Evolutionary conservation across 2,113 vertebrate species (phyloP).

Genomic region (Paratilapia polleni): DNA sequence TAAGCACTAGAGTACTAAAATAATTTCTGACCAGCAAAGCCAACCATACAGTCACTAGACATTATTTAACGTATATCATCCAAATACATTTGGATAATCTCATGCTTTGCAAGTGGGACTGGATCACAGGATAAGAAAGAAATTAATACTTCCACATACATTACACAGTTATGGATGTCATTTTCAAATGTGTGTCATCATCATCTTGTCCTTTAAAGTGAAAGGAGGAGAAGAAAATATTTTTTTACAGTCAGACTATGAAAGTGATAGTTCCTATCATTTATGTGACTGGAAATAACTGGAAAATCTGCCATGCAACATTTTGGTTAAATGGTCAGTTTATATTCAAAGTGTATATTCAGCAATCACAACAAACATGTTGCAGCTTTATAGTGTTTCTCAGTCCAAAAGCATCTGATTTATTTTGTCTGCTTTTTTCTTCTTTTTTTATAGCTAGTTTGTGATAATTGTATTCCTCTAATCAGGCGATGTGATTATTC

Average conservation of each 20-base stretch:
- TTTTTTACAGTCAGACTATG: conserved; percentile 11
- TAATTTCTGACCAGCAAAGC: background rate
- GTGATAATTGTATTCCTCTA: conserved; percentile 18
- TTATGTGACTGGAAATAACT: conserved; percentile 26
- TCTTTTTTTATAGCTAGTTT: background rate
- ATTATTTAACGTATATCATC: background rate
- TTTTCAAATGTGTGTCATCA: conserved; percentile 34
- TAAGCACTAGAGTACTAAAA: background rate
- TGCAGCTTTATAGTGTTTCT: conserved; percentile 1
- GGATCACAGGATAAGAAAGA: background rate
- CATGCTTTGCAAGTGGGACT: background rate
- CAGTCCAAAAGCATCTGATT: background rate
- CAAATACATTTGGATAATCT: background rate
- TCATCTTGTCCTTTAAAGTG: conserved; percentile 16
- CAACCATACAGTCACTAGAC: background rate
- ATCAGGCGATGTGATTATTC: conserved; percentile 1
- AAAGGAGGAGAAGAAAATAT: background rate
- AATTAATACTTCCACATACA: background rate
- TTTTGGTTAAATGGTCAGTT: conserved; percentile 27
- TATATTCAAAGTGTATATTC: conserved; percentile 40
- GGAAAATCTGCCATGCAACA: conserved; percentile 37
- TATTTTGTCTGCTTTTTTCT: background rate
- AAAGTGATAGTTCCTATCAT: conserved; percentile 19
- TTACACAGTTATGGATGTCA: background rate
- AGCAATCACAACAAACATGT: conserved; percentile 20